These are phyloP conservation scores for Florisuga fusca DNA, from an alignment of 2,797 vertebrate genomes.

Conservation along the genomic window DNA sequence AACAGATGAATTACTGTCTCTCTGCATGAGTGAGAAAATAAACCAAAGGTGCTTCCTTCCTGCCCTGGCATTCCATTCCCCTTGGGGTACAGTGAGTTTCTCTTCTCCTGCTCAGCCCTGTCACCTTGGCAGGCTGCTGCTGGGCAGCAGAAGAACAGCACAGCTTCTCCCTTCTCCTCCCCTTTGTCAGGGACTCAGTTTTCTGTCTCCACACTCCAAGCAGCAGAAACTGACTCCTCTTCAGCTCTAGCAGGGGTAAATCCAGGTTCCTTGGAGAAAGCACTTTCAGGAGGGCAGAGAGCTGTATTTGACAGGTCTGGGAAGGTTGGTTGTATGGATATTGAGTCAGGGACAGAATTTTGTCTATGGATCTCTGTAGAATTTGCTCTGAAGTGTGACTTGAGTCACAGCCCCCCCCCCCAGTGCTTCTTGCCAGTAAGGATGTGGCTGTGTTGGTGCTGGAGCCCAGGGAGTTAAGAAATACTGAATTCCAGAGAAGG, in stretches of 20 bases:
- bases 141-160: background rate
- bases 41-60: background rate
- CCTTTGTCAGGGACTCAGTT: background rate
- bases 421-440: background rate
- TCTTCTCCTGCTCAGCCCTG: background rate
- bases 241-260: background rate
- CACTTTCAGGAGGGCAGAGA: background rate
- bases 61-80: background rate
- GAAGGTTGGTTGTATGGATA: background rate
- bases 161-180: background rate
- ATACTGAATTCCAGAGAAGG: background rate
- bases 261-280: background rate
- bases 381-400: background rate
- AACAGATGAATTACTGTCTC: background rate
- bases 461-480: background rate
- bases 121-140: background rate
- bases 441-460: background rate
- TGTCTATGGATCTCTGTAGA: accelerated
- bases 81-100: background rate
- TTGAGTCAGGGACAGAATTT: background rate
- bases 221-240: background rate
- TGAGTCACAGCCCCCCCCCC: accelerated
- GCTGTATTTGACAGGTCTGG: background rate
- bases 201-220: no score
- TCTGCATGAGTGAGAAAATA: background rate